These are phyloP conservation scores for Himalopsyche japonica DNA, from an alignment of 2,888 invertebrate genomes.

Conservation along the genomic window DNA sequence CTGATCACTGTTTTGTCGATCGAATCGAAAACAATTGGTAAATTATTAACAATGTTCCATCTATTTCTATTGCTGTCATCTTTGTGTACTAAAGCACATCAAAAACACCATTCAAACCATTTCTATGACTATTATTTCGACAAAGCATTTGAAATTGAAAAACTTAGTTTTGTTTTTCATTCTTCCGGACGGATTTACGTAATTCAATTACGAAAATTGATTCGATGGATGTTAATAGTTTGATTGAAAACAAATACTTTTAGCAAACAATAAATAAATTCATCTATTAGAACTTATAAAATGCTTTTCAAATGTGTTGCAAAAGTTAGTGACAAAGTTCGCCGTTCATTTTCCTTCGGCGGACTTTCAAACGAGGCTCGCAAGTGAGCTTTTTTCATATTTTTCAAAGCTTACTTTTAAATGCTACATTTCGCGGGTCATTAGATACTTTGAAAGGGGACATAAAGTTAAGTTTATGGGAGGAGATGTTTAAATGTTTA, in stretches of 20 bases:
- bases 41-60: too few relatives aligned
- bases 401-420: not conserved
- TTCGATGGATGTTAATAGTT: too few relatives aligned
- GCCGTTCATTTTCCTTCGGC: not conserved
- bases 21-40: too few relatives aligned
- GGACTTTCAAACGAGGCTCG: not conserved
- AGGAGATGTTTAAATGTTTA: not conserved
- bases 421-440: slow-evolving; percentile 2
- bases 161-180: too few relatives aligned
- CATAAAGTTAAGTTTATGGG: not conserved
- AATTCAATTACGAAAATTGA: too few relatives aligned
- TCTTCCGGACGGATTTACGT: too few relatives aligned
- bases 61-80: too few relatives aligned
- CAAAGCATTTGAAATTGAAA: too few relatives aligned
- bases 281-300: not conserved
- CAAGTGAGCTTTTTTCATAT: not conserved
- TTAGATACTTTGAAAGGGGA: not conserved
- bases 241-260: not conserved
- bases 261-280: not conserved
- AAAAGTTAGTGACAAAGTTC: not conserved
- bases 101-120: too few relatives aligned
- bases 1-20: too few relatives aligned
- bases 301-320: not conserved
- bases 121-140: too few relatives aligned
- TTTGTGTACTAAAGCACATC: too few relatives aligned